These are phyloP conservation scores for Caenorhabditis auriculariae DNA, from an alignment of 2,888 invertebrate species.

Conservation along the genomic window DNA sequence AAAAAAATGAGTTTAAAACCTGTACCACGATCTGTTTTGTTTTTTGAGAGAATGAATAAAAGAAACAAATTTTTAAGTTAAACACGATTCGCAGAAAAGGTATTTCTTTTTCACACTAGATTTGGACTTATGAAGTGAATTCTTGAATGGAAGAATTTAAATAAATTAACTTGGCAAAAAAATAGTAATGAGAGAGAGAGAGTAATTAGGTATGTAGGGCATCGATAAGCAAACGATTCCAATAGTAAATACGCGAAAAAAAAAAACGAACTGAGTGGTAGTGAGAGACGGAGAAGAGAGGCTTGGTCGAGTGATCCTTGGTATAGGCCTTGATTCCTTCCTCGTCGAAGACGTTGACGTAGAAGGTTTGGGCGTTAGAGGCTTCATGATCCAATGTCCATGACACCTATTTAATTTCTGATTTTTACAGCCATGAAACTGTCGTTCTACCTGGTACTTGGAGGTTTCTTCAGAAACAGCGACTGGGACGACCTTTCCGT, in stretches of 20 bases:
- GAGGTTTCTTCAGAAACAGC: slow-evolving; percentile 76
- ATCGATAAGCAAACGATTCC: too few relatives aligned
- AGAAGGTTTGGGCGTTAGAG: slow-evolving; percentile 79
- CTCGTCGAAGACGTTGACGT: slow-evolving; percentile 83
- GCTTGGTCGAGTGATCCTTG: slow-evolving; percentile 73
- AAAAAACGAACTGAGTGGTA: slow-evolving; percentile 70
- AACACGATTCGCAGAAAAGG: too few relatives aligned
- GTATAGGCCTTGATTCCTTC: slow-evolving; percentile 85
- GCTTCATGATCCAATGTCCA: slow-evolving; percentile 87
- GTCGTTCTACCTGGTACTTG: slow-evolving; percentile 72
- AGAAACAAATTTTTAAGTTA: too few relatives aligned
- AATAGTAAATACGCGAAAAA: background rate
- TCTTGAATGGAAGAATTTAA: too few relatives aligned
- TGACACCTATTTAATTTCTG: slow-evolving; percentile 71
- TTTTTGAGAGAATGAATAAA: too few relatives aligned
- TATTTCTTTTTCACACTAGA: background rate
- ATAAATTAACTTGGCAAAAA: too few relatives aligned
- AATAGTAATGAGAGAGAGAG: too few relatives aligned
- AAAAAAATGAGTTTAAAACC: too few relatives aligned
- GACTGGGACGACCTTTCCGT: slow-evolving; percentile 81
- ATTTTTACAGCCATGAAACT: background rate
- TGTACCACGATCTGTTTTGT: too few relatives aligned
- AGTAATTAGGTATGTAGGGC: too few relatives aligned
- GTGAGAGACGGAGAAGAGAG: slow-evolving; percentile 75
- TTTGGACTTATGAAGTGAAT: background rate